These are phyloP conservation scores for Bemisia tabaci DNA, from an alignment of 1,140 invertebrate species.

Conservation along the genomic window DNA sequence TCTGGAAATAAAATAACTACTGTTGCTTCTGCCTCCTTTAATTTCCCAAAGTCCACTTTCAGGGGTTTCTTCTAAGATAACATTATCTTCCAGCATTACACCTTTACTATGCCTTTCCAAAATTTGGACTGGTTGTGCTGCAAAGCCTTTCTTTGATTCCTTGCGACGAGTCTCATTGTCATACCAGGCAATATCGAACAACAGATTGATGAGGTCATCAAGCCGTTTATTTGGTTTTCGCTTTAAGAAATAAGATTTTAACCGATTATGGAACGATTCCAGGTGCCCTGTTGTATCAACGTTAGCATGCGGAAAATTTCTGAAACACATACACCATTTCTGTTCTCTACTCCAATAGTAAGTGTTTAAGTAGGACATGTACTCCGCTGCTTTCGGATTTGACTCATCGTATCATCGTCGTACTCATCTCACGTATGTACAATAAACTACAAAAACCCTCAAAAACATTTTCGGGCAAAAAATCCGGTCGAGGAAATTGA, in stretches of 20 bases:
- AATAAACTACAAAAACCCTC: no score
- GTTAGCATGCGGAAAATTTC: slow-evolving; percentile 5
- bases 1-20: background rate
- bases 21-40: background rate
- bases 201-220: slow-evolving; percentile 1
- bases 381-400: background rate
- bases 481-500: no score
- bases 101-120: background rate
- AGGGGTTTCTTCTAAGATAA: background rate
- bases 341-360: background rate
- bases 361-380: background rate
- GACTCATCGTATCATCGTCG: no score
- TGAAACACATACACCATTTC: slow-evolving; percentile 8
- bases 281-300: slow-evolving; percentile 7
- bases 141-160: background rate
- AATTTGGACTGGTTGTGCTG: background rate
- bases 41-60: background rate
- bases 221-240: slow-evolving; percentile 5
- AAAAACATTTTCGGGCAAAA: no score
- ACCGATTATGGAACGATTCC: slow-evolving; percentile 5
- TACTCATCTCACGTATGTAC: no score
- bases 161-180: background rate
- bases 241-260: background rate
- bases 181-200: background rate
- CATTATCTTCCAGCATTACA: background rate